Base-by-base conservation (phyloP, 2,888 invertebrate genomes). In the Cyaniris semiargus region DNA sequence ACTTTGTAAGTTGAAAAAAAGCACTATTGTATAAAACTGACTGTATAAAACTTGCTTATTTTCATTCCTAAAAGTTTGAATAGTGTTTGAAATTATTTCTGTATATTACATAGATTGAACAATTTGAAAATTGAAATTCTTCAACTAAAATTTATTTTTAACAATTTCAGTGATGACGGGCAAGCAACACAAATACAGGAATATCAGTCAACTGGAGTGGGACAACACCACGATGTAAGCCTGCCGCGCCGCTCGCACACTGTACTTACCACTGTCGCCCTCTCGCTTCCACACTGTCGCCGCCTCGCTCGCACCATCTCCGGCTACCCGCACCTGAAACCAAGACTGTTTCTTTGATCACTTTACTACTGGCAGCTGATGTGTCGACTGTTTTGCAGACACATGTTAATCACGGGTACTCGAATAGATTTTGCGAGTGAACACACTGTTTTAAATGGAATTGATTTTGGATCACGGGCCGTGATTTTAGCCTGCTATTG, bases 171-270 rank as follows among this genome's bases (percentile, higher is more conserved):
- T 92, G 87, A 84, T 94, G 88, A 88, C 95, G 23, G 90, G 91
- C 85, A 93, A 93, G 86, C 92, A 92, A 84, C 94, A 94, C 87
- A 94, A 96, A 87, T 96, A 96, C 90, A 95, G 96, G 85, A 96
- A 96, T 92, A 96, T 96, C 86, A 96, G 96, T 89, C 96, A 96
- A 90, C 91, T 96, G 81, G 96, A 96, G 91, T 96, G 96, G 96
- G 96, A 96, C 91, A 96, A 96, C 94, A 96, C 96, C 90, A 96
- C 96, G 84, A 96, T 96, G 96, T 96, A 96, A 95, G 85, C 83
- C 83, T 82, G 81, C 76, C 78, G 58, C 79, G 79, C 78, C 74
- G 74, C 74, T 53, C 74, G 74, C 74, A 74, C 27, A 76, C 82
- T 80, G 86, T 86, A 87, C 87, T 86, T 87, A 86, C 82, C 79